phyloP scores from a whole-genome alignment of 2,113 vertebrate genomes.

The Seriola quinqueradiata region DNA sequence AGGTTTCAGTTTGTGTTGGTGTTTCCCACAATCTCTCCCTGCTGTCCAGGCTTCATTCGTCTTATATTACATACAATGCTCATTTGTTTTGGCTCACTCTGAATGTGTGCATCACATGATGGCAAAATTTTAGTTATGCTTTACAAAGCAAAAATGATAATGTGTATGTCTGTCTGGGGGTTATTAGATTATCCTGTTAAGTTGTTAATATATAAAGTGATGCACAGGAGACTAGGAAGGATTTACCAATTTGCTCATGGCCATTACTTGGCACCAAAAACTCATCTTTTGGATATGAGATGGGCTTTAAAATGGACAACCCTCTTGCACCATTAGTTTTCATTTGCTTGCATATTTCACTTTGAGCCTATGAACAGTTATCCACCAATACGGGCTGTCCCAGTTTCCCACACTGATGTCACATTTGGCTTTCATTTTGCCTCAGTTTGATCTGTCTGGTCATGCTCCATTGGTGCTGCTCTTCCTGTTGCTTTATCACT shows the following conservation, averaged over 20 bases:
- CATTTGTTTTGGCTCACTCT: slow-evolving; percentile 32
- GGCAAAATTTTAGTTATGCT: slow-evolving; percentile 2
- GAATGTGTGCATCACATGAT: slow-evolving; percentile 26
- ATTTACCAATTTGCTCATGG: not conserved
- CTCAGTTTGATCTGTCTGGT: slow-evolving; percentile 42
- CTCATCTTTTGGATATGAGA: not conserved
- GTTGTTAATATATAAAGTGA: not conserved
- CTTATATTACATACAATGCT: slow-evolving; percentile 17
- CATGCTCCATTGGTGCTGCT: not conserved
- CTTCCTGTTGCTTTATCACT: not conserved
- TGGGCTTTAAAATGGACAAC: not conserved
- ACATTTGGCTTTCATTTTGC: slow-evolving; percentile 52
- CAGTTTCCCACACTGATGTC: slow-evolving; percentile 63
- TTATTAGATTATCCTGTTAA: slow-evolving; percentile 10
- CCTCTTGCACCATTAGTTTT: not conserved
- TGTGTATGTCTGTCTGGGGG: not conserved
- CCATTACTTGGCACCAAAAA: not conserved
- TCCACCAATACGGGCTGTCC: slow-evolving; percentile 44
- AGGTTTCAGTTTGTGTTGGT: not conserved
- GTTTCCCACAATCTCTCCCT: slow-evolving; percentile 37
- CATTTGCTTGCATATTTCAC: slow-evolving; percentile 38
- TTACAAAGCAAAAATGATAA: not conserved
- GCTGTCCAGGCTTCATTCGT: not conserved
- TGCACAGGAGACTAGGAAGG: not conserved
- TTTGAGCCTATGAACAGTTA: slow-evolving; percentile 29